Base-by-base conservation (phyloP, 2,888 invertebrate genomes). In the Pomacea canaliculata region DNA sequence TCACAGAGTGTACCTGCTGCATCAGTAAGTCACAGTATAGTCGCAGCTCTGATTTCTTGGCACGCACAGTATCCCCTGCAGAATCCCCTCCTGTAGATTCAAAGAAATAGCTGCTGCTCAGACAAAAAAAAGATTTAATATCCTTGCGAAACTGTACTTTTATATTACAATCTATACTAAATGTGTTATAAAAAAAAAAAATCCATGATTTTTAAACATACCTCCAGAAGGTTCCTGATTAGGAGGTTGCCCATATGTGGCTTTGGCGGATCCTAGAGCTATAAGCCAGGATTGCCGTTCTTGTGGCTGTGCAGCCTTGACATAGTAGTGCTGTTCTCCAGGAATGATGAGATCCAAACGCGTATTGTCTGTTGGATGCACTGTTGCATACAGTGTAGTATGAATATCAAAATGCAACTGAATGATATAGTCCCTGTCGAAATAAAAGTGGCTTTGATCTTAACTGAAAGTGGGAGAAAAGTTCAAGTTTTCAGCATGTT, bases 221-320 rank as follows among this genome's bases (percentile, higher is more conserved):
- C 51, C 51, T 13, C 51, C 10, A 16, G 51, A 56, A 56, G 51
- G 51, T 56, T 56, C 51, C 51, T 56, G 74, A 8, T 67, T n/a
- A 7, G 68, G 60, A 16, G 69, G 69, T 62, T 74, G 74, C 27
- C 74, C 67, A 48, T 74, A 80, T 87, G 94, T 94, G 65, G 95
- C 95, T 91, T 96, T 96, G 66, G 95, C 94, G 91, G 94, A 94
- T 23, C 95, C 96, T 71, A 96, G 91, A 60, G 95, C 95, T 37
- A 95, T 95, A 48, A 96, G 92, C 96, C 95, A 96, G 84, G 94
- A 94, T 88, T 96, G 95, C 71, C 95, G 91, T 86, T 95, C 95
- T 86, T 94, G 94, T 48, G 95, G 93, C 23, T 94, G 94, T 9
- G 95, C 94, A 70, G 95, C 95, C 88, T 93, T 93, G 77, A 96